Evolutionary conservation across 2,888 invertebrate species (phyloP), one percentile per base, ranked within the genome.

Genomic region (Machimus rusticus): DNA sequence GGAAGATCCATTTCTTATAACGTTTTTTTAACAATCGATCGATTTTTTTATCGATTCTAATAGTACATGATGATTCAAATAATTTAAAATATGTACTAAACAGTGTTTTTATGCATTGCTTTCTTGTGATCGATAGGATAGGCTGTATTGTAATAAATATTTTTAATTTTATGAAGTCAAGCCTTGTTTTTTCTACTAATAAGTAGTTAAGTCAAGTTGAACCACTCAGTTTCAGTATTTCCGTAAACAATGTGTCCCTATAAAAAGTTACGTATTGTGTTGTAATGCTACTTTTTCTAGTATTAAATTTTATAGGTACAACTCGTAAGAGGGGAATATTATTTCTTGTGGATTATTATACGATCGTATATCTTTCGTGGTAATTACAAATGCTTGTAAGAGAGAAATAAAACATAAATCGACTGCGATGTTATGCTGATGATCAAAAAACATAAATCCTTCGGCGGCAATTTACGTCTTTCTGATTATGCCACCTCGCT

Each of bases 381-480:
- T 79, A 46, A 79, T 79, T 79, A 79, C 79, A 51, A 79, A 79
- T 79, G 23, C 79, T 79, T 79, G 79, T 79, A 19, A 51, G 5
- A n/a, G 19, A 46, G 0, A 51, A 51, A 51, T 51, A 51, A 51
- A 51, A 51, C 51, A 51, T 19, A n/a, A 51, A n/a, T n/a, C 5
- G 46, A 51, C 46, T 14, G 8, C 1, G 19, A 12, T 66, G 23
- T 19, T 66, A 28, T 23, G 23, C 12, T 66, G 66, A 28, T 28
- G 66, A 66, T 23, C 66, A 55, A 23, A 81, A 55, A 19, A 31
- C 55, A 81, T 81, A 81, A 81, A 81, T 81, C 55, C 81, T 31
- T 55, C 16, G 28, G 34, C 9, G 55, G 81, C 51, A 28, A 81
- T 12, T 55, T 55, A 39, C 51, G 9, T 55, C 9, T 66, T 16